Percentiles rank a stretch among this genome's conserved stretches.
Conservation (phyloP, 2,888 invertebrate genomes). For the Apocheima hispidaria region DNA sequence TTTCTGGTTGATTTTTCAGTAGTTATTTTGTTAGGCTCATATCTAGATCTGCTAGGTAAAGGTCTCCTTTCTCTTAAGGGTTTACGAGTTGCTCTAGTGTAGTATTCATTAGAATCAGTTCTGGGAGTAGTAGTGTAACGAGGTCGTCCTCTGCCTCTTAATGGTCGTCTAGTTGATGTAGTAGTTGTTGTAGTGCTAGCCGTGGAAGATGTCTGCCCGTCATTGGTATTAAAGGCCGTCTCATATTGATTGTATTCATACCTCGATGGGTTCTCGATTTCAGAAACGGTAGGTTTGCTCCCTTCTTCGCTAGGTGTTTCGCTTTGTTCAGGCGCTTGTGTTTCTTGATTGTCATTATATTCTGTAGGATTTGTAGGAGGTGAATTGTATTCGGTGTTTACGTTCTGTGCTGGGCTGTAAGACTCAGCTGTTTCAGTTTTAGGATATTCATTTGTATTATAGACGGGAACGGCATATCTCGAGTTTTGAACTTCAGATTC, state of each 20-base stretch:
- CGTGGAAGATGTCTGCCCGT: slow-evolving; percentile 54
- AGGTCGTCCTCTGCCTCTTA: slow-evolving; percentile 72
- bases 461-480: slow-evolving; percentile 64
- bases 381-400: slow-evolving; percentile 33
- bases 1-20: slow-evolving; percentile 69
- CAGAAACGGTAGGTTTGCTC: slow-evolving; percentile 51
- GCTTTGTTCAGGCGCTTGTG: slow-evolving; percentile 52
- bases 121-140: slow-evolving; percentile 75
- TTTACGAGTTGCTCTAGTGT: slow-evolving; percentile 78
- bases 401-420: slow-evolving; percentile 44
- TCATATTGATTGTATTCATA: slow-evolving; percentile 66
- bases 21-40: slow-evolving; percentile 75
- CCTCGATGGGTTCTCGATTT: slow-evolving; percentile 55
- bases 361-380: slow-evolving; percentile 46
- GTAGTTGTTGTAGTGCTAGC: slow-evolving; percentile 68
- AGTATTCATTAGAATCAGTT: slow-evolving; percentile 73
- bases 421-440: slow-evolving; percentile 58
- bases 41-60: slow-evolving; percentile 64
- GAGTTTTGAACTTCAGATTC: slow-evolving; percentile 66
- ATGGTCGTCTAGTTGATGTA: slow-evolving; percentile 59
- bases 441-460: slow-evolving; percentile 63
- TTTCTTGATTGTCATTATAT: slow-evolving; percentile 56
- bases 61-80: slow-evolving; percentile 84
- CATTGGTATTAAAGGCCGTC: slow-evolving; percentile 54
- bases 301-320: slow-evolving; percentile 56